Conservation (phyloP, 2,888 invertebrate species). For the Acanthococcus lagerstroemiae region DNA sequence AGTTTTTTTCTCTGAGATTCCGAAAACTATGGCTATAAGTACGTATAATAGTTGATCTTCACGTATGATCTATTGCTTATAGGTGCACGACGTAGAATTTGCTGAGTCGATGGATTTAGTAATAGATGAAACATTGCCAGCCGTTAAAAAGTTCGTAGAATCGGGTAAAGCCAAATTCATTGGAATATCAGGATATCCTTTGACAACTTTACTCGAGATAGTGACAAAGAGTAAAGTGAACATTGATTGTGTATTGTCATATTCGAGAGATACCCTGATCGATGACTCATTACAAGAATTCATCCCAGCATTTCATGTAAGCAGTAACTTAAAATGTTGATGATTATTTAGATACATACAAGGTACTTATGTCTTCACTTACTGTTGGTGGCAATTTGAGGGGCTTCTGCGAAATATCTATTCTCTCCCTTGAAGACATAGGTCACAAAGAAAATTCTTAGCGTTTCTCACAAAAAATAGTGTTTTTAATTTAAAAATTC, state of each 20-base stretch:
- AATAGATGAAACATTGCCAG: constrained; percentile 75
- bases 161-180: constrained; percentile 56
- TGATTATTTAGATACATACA: neutral
- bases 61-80: constrained; percentile 15
- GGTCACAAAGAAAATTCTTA: too few relatives aligned
- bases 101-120: constrained; percentile 57
- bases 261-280: constrained; percentile 67
- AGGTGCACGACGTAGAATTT: constrained; percentile 92
- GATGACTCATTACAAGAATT: constrained; percentile 67
- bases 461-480: too few relatives aligned
- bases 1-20: too few relatives aligned
- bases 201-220: constrained; percentile 63
- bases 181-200: constrained; percentile 78
- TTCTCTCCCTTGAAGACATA: too few relatives aligned
- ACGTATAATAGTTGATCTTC: too few relatives aligned
- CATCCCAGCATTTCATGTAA: constrained; percentile 64
- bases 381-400: neutral
- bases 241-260: constrained; percentile 64
- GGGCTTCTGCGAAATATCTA: neutral
- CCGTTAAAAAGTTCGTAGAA: constrained; percentile 60
- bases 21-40: too few relatives aligned
- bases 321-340: too few relatives aligned
- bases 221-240: constrained; percentile 54
- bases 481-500: too few relatives aligned
- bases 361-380: neutral